Conservation (phyloP, 2,888 invertebrate genomes). For the Mystacides longicornis region DNA sequence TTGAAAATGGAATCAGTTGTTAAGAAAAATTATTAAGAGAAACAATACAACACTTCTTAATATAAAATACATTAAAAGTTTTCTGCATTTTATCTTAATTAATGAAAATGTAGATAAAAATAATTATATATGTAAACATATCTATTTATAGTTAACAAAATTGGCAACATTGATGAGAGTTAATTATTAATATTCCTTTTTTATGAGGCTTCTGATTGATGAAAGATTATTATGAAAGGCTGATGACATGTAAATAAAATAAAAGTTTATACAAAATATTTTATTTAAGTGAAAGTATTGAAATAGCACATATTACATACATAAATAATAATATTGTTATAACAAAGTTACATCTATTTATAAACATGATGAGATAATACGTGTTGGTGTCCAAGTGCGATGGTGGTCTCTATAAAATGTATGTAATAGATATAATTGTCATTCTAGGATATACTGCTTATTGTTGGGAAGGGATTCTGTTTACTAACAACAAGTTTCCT, state of each 20-base stretch:
- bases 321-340: background rate
- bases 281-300: slow-evolving; percentile 4
- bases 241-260: slow-evolving; percentile 24
- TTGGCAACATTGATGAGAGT: background rate
- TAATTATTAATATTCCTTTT: background rate
- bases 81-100: too few relatives aligned
- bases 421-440: background rate
- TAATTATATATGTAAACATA: slow-evolving; percentile 4
- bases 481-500: slow-evolving; percentile 97
- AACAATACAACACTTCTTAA: too few relatives aligned
- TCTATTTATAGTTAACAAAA: background rate
- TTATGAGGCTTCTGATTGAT: background rate
- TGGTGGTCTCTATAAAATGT: background rate
- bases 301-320: slow-evolving; percentile 13
- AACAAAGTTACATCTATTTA: slow-evolving; percentile 6
- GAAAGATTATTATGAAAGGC: slow-evolving; percentile 16
- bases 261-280: slow-evolving; percentile 5
- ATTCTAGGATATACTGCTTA: slow-evolving; percentile 52
- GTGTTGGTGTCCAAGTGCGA: background rate
- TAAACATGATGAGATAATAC: slow-evolving; percentile 13
- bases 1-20: too few relatives aligned
- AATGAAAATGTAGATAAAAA: too few relatives aligned
- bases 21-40: too few relatives aligned
- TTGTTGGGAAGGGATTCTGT: slow-evolving; percentile 87
- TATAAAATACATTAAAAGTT: too few relatives aligned